These are phyloP conservation scores for Diaprepes abbreviatus DNA, from an alignment of 2,888 invertebrate species.

Conservation along the genomic window DNA sequence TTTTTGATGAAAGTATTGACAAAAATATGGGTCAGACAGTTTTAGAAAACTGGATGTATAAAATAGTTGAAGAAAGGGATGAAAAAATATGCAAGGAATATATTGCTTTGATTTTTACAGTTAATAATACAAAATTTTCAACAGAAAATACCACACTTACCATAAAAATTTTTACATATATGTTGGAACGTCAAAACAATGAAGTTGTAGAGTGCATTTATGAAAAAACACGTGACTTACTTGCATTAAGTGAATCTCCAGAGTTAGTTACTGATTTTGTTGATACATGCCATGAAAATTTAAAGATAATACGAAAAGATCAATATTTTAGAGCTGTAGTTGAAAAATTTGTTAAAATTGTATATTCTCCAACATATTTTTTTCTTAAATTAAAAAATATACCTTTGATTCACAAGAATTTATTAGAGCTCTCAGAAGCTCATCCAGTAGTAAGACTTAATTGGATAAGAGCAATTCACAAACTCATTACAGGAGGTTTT, in stretches of 20 bases:
- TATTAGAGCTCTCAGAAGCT: constrained; percentile 15
- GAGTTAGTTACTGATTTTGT: constrained; percentile 39
- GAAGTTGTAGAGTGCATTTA: constrained; percentile 48
- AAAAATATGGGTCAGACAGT: neutral
- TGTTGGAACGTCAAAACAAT: constrained; percentile 51
- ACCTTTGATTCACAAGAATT: neutral
- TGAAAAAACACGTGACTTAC: constrained; percentile 37
- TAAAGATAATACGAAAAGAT: constrained; percentile 46
- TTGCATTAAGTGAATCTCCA: constrained; percentile 11
- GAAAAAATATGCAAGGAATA: constrained; percentile 13
- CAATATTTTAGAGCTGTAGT: constrained; percentile 42
- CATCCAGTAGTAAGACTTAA: constrained; percentile 21
- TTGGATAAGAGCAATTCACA: constrained; percentile 23
- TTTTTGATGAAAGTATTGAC: neutral
- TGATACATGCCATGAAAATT: constrained; percentile 25
- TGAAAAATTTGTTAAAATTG: constrained; percentile 36
- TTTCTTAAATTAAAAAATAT: neutral
- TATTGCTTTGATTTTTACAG: constrained; percentile 4
- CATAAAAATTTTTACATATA: constrained; percentile 43
- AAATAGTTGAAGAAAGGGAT: constrained; percentile 17
- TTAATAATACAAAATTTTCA: neutral
- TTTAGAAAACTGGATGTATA: constrained; percentile 3
- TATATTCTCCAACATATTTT: constrained; percentile 28
- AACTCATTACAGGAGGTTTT: neutral
- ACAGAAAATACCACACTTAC: neutral